Percentiles rank a stretch among this genome's conserved stretches.
Conservation (phyloP, 2,113 vertebrate species). For the Poeciliopsis prolifica region DNA sequence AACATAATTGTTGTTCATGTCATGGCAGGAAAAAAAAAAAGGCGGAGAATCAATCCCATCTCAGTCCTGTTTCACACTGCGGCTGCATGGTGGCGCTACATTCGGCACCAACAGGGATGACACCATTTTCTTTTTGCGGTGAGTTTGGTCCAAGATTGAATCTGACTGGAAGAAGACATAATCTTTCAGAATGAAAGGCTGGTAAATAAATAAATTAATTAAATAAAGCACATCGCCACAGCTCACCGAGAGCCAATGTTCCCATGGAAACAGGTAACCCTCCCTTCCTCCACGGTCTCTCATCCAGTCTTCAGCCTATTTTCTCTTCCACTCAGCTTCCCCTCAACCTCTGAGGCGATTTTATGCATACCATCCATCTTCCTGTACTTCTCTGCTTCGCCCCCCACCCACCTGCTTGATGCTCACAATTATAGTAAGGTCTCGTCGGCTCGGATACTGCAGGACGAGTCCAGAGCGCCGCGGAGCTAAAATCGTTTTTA, state of each 20-base stretch:
- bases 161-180: constrained; percentile 17
- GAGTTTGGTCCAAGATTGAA: constrained; percentile 10
- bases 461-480: constrained; percentile 8
- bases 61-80: neutral
- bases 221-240: neutral
- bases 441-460: constrained; percentile 2
- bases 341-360: neutral
- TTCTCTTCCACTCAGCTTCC: constrained; percentile 29
- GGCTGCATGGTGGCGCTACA: neutral
- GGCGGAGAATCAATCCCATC: neutral
- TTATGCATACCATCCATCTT: constrained; percentile 17
- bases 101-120: neutral
- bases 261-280: constrained; percentile 53
- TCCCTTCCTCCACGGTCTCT: constrained; percentile 27
- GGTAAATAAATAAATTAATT: neutral
- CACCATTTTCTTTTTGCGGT: constrained; percentile 10
- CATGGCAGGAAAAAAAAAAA: neutral
- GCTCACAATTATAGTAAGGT: constrained; percentile 8
- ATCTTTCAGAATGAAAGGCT: constrained; percentile 9
- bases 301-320: constrained; percentile 17
- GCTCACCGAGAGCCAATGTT: constrained; percentile 23
- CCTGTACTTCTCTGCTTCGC: neutral
- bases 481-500: neutral
- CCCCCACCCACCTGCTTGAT: neutral
- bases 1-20: neutral